Evolutionary conservation across 2,888 invertebrate genomes (phyloP).

Genomic region (Melanotus villosus): DNA sequence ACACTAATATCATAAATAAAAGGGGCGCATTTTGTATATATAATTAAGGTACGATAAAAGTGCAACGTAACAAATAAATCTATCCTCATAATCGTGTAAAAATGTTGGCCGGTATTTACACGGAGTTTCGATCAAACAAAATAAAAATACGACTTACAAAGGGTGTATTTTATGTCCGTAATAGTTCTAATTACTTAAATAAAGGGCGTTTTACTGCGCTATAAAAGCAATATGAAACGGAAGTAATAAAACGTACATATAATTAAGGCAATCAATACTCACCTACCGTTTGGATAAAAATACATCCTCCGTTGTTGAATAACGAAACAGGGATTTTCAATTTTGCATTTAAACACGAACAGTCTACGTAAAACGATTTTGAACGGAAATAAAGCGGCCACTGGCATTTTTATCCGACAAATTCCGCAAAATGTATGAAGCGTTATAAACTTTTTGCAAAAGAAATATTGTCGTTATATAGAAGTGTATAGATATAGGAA

Average conservation of each 20-base stretch:
- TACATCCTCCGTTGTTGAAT: neutral
- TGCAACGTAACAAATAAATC: neutral
- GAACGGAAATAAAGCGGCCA: conserved; percentile 9
- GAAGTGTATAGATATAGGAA: conserved; percentile 35
- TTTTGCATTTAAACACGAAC: neutral
- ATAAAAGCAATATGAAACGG: conserved; percentile 52
- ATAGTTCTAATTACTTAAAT: conserved; percentile 41
- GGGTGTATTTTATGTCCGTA: conserved; percentile 18
- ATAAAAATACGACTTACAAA: neutral
- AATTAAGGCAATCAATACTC: conserved; percentile 39
- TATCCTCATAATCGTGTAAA: too few species aligned
- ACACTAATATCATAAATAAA: neutral
- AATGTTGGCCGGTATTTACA: conserved; percentile 11
- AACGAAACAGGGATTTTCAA: conserved; percentile 6
- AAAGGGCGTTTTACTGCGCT: conserved; percentile 45
- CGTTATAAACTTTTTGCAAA: conserved; percentile 27
- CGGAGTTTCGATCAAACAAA: conserved; percentile 25
- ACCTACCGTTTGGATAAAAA: conserved; percentile 28
- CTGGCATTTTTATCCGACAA: conserved; percentile 21
- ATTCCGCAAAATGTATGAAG: conserved; percentile 26
- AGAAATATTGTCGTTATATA: conserved; percentile 31
- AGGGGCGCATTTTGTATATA: neutral
- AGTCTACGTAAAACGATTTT: neutral
- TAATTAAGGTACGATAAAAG: neutral
- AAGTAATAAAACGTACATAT: conserved; percentile 49